These are phyloP conservation scores for Cherax destructor DNA, from an alignment of 1,140 invertebrate genomes.

Conservation along the genomic window DNA sequence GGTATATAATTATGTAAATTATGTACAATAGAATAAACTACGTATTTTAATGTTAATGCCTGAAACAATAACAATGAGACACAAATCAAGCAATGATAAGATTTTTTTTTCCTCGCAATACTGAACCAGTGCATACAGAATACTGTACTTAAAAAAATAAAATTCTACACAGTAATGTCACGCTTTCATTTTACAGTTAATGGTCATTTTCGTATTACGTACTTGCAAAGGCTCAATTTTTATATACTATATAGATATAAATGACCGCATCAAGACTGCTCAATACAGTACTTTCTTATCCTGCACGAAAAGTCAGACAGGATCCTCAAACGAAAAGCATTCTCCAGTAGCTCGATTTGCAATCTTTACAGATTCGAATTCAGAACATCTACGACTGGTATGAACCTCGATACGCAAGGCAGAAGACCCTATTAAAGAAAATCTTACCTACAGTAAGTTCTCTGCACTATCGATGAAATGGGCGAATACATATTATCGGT, in stretches of 20 bases:
- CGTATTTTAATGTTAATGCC: too few relatives aligned
- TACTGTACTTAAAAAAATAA: background rate
- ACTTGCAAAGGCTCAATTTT: background rate
- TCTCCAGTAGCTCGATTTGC: background rate
- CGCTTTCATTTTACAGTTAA: background rate
- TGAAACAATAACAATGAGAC: background rate
- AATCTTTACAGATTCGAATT: background rate
- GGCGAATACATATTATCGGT: slow-evolving; percentile 45
- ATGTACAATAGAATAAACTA: too few relatives aligned
- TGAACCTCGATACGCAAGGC: background rate
- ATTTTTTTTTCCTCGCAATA: background rate
- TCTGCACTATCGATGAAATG: slow-evolving; percentile 53
- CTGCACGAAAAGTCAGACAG: background rate
- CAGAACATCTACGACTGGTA: background rate
- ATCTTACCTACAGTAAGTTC: slow-evolving; percentile 37
- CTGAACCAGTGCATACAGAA: background rate
- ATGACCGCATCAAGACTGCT: background rate
- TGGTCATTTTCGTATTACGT: background rate
- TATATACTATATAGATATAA: background rate
- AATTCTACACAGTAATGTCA: background rate
- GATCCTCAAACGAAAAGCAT: background rate
- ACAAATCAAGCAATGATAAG: background rate
- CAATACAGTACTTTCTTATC: background rate
- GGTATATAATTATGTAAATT: too few relatives aligned
- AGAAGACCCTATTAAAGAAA: slow-evolving; percentile 7